Conservation (phyloP, 2,797 vertebrate species). For the Liasis olivaceus region DNA sequence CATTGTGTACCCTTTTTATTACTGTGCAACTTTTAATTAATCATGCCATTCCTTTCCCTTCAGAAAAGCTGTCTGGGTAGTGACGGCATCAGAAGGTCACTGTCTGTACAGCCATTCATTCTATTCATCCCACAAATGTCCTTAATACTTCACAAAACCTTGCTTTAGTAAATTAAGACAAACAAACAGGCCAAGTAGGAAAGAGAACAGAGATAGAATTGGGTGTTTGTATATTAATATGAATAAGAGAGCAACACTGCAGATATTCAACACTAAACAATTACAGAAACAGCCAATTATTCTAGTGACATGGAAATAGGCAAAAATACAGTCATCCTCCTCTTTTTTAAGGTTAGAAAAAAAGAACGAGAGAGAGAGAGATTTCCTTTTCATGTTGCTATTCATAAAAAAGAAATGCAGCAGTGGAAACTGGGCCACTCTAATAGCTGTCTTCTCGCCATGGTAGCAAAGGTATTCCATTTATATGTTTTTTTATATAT, state of each 20-base stretch:
- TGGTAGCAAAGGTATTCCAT: not conserved
- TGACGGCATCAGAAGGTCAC: not conserved
- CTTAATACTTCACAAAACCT: not conserved
- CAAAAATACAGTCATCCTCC: not conserved
- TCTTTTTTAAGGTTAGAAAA: not conserved
- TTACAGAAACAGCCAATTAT: not conserved
- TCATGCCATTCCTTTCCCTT: constrained; percentile 7
- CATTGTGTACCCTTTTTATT: constrained; percentile 10
- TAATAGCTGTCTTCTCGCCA: not conserved
- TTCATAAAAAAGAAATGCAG: not conserved
- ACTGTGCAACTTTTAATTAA: constrained; percentile 9
- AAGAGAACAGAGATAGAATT: not conserved
- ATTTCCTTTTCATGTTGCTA: not conserved
- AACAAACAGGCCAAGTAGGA: not conserved
- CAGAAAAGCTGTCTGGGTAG: constrained; percentile 7
- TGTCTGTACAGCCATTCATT: not conserved
- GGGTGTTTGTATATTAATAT: not conserved
- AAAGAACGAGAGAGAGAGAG: not conserved
- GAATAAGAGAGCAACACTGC: not conserved
- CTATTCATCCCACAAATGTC: not conserved
- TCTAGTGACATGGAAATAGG: not conserved
- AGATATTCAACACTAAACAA: too few species aligned
- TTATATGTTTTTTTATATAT: not conserved
- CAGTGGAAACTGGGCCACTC: not conserved
- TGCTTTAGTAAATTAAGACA: not conserved